Conservation (phyloP, 2,113 vertebrate species). For the Coracopsis vasa region DNA sequence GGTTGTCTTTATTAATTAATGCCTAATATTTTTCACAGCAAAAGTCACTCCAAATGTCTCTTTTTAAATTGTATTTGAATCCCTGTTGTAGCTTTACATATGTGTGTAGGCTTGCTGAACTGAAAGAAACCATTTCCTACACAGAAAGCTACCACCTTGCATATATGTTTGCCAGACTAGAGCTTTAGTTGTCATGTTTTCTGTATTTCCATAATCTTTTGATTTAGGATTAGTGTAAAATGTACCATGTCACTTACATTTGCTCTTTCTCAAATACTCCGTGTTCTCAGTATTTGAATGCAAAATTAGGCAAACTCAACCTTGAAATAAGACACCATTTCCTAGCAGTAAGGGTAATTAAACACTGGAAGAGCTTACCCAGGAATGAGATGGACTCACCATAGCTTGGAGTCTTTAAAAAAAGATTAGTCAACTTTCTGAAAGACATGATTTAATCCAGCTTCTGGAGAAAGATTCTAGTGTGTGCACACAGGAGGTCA, state of each 20-base stretch:
- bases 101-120: neutral
- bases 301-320: slow-evolving; percentile 58
- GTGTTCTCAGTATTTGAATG: slow-evolving; percentile 25
- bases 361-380: slow-evolving; percentile 32
- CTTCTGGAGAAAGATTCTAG: neutral
- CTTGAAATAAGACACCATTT: slow-evolving; percentile 56
- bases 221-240: slow-evolving; percentile 64
- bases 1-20: slow-evolving; percentile 5
- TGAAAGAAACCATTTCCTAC: slow-evolving; percentile 16
- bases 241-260: slow-evolving; percentile 53
- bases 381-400: slow-evolving; percentile 29
- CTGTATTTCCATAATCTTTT: slow-evolving; percentile 61
- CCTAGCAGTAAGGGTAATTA: slow-evolving; percentile 54
- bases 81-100: neutral
- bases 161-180: slow-evolving; percentile 33
- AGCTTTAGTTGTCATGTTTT: slow-evolving; percentile 51
- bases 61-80: neutral
- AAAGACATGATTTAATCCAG: slow-evolving; percentile 22
- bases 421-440: slow-evolving; percentile 30
- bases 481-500: neutral
- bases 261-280: slow-evolving; percentile 28
- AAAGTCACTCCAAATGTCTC: neutral
- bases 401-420: slow-evolving; percentile 29
- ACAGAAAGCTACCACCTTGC: neutral
- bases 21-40: neutral